Base-by-base conservation (phyloP, 2,888 invertebrate genomes). In the Pollenia amentaria region DNA sequence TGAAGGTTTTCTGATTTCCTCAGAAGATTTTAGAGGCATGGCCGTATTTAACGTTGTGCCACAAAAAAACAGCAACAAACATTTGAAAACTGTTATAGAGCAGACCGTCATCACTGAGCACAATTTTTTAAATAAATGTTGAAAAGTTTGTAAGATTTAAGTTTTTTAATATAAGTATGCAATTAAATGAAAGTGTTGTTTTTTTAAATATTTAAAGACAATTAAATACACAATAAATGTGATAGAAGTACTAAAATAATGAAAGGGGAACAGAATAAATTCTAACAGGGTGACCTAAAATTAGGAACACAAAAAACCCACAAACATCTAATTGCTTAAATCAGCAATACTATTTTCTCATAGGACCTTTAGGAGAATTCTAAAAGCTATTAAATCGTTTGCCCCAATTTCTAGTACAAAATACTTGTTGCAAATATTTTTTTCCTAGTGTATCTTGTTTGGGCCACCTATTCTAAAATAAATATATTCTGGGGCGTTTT, bases 101-200 rank as follows among this genome's bases (percentile, higher is more conserved):
- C 38, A 55, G 1, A 12, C 8, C 67, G 67, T 69, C 75, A 75
- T 82, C 14, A 44, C 60, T 18, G 11, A 29, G 8, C 18, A 65
- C 44, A 62, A 44, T 60, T 69, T 38, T 51, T 18, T 6, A 51
- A 82, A 38, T 16, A 75, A 82, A 60, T 82, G 60, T 21, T 60
- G n/a, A 51, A 11, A 12, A 10, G n/a, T 44, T 14, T 65, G 16
- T 38, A 65, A 65, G 6, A n/a, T 21, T 65, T 16, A 7, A 60
- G 16, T 12, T 75, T 6, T 67, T 81, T 75, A 67, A 80, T 73
- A 40, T 14, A 18, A 11, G 6, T 11, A 18, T 44, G 7, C 7
- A 44, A 44, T 55, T n/a, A 53, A 38, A 42, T 53, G 44, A 51
- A 72, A 79, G 60, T 62, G 4, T 29, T 70, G 40, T 3, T 60